Base-by-base conservation (phyloP, 2,797 vertebrate species). In the Ctenopoma multispine region DNA sequence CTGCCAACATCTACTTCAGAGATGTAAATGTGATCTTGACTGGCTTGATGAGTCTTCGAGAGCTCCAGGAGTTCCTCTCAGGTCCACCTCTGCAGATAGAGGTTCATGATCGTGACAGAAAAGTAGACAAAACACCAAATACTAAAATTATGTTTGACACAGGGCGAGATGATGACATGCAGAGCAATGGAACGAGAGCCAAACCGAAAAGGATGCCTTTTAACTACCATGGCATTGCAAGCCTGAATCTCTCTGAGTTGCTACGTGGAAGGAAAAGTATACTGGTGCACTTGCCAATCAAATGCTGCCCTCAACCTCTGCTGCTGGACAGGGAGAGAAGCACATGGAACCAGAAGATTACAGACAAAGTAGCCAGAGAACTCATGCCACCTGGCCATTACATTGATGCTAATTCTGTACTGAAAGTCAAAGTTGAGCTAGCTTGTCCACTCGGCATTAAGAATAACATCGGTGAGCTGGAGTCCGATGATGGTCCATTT, bases 51-150 rank as follows among this genome's bases (percentile, higher is more conserved):
- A 89, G 76, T 14, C 87, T 83, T 1, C 80, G 62, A 13, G 92
- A 95, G 58, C 63, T 97, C 27, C 61, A 63, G 2, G 92, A 95
- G 48, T 94, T 89, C 73, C 88, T 97, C 31, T 83, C 83, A 10
- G 94, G 96, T 1, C 92, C 94, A 3, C 92, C 94, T 7, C 84
- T 97, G 77, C 87, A 95, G 84, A 94, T 96, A 23, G 95, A 97
- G 80, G 90, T 97, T 38, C 96, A 96, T 0, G 96, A 98, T 79
- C 89, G 93, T 8, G 96, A 97, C 84, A 91, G 75, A 38, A 96
- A 91, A 72, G 41, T 14, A 0, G 70, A 92, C 17, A 64, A 73
- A 14, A 65, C 1, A 5, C 17, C 48, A 9, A 65, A 34, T 44
- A 75, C 44, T 9, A 79, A 90, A 17, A 47, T 73, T 1, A 69